Percentiles rank a stretch among this genome's conserved stretches.
Conservation (phyloP, 2,113 vertebrate genomes). For the Sakesphorus luctuosus region DNA sequence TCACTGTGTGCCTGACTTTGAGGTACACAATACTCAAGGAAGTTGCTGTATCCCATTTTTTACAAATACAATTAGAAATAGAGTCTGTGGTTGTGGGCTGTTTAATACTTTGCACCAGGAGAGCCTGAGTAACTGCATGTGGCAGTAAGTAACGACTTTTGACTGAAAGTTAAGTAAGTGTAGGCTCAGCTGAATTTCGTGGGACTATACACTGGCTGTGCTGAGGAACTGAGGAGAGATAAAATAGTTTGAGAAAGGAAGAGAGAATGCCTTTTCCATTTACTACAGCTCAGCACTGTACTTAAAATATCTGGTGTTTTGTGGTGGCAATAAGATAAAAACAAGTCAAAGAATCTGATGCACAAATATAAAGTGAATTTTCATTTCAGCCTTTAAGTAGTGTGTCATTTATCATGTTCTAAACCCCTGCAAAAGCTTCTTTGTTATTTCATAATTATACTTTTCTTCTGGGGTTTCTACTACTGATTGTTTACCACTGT, state of each 20-base stretch:
- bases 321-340: not conserved
- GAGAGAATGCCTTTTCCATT: not conserved
- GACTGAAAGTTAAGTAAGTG: fast-evolving
- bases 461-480: not conserved
- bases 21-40: not conserved
- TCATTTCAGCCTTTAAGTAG: not conserved
- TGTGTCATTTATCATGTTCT: not conserved
- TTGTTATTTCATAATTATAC: not conserved
- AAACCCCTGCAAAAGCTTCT: not conserved
- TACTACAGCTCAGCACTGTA: not conserved
- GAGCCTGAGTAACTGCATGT: not conserved
- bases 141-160: not conserved
- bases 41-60: not conserved
- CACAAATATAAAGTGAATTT: not conserved
- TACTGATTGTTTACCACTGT: not conserved
- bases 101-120: not conserved
- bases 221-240: not conserved
- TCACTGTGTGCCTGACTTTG: not conserved
- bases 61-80: not conserved
- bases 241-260: not conserved
- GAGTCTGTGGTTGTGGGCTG: not conserved
- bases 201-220: not conserved
- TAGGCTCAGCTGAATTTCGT: not conserved
- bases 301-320: not conserved
- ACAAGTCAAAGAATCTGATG: not conserved